phyloP scores from a whole-genome alignment of 1,140 invertebrate genomes.

The Apis florea region DNA sequence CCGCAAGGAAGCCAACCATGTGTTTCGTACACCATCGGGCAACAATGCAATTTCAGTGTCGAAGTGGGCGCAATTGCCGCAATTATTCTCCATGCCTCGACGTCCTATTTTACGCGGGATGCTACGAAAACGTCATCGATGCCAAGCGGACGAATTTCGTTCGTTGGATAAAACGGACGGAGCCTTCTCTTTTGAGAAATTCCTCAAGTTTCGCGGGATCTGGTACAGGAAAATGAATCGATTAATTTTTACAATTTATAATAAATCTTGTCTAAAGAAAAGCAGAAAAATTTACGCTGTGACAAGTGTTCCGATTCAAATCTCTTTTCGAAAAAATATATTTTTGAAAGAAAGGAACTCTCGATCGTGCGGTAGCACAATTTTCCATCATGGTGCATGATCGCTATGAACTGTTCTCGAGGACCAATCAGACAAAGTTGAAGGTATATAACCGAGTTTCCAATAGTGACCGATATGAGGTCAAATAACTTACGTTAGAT shows the following conservation, averaged over 20 bases:
- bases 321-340: too few relatives aligned
- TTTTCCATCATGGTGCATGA: neutral
- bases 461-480: slow-evolving; percentile 73
- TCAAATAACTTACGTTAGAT: slow-evolving; percentile 73
- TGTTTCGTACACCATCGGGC: slow-evolving; percentile 14
- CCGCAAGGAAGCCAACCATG: slow-evolving; percentile 8
- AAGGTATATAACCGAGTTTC: slow-evolving; percentile 70
- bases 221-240: too few relatives aligned
- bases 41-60: slow-evolving; percentile 27
- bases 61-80: slow-evolving; percentile 21
- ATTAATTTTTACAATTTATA: too few relatives aligned
- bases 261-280: too few relatives aligned
- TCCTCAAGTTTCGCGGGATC: neutral
- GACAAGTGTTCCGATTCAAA: too few relatives aligned
- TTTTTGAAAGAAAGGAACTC: neutral
- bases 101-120: neutral
- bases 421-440: slow-evolving; percentile 48
- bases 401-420: slow-evolving; percentile 9
- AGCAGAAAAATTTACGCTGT: too few relatives aligned
- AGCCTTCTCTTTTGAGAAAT: neutral
- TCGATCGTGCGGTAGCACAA: neutral
- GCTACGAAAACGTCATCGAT: neutral
- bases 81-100: slow-evolving; percentile 11
- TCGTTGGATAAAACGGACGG: too few relatives aligned
- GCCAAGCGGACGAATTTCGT: too few relatives aligned